phyloP scores from a whole-genome alignment of 2,113 vertebrate genomes.

The Cebus imitator region DNA sequence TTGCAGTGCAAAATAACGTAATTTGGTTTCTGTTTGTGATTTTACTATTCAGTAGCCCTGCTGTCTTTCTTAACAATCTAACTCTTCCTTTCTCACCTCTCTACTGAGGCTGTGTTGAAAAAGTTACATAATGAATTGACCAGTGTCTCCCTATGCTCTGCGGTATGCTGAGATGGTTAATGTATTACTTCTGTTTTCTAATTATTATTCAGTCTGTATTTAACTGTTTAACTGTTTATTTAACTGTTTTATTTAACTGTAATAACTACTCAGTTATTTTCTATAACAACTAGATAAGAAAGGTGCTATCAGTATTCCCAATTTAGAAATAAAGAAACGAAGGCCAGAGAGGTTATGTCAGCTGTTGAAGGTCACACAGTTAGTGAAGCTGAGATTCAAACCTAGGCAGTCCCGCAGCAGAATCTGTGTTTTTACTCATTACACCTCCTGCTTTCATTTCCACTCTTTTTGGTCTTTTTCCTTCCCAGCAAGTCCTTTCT shows the following conservation, averaged over 20 bases:
- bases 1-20: neutral
- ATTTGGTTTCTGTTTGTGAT: neutral
- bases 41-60: neutral
- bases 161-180: neutral
- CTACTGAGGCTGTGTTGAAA: neutral
- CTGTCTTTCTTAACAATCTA: neutral
- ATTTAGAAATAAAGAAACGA: neutral
- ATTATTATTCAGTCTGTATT: slow-evolving; percentile 9
- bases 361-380: neutral
- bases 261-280: neutral
- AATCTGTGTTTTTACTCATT: neutral
- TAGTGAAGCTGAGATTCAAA: neutral
- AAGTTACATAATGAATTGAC: neutral
- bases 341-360: neutral
- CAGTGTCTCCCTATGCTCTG: neutral
- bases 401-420: neutral
- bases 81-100: neutral
- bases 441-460: neutral
- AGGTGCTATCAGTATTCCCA: neutral
- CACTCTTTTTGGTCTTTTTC: neutral
- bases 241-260: neutral
- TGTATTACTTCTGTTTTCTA: neutral
- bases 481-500: neutral
- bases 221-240: neutral
- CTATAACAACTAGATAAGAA: neutral